phyloP scores from a whole-genome alignment of 2,797 vertebrate species.

The Sphaeramia orbicularis region DNA sequence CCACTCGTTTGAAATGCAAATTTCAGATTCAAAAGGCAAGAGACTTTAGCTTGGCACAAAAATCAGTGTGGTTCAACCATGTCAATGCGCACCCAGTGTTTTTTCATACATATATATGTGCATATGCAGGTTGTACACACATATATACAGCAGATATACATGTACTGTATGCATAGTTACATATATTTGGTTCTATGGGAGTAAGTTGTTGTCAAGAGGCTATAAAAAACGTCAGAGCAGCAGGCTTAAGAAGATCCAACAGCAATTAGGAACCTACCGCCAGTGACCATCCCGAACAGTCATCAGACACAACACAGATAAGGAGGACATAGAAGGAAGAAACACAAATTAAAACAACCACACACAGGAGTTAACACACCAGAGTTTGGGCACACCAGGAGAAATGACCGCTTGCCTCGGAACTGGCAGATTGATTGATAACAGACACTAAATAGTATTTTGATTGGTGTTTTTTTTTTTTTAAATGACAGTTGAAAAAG shows the following conservation, averaged over 20 bases:
- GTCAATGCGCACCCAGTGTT: conserved; percentile 89
- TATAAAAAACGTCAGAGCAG: conserved; percentile 88
- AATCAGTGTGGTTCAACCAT: conserved; percentile 97
- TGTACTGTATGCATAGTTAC: conserved; percentile 89
- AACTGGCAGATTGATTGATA: conserved; percentile 55
- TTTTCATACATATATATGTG: conserved; percentile 85
- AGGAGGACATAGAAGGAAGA: conserved; percentile 99
- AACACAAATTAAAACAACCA: conserved; percentile 99
- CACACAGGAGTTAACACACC: conserved; percentile 89
- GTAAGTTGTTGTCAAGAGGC: conserved; percentile 90
- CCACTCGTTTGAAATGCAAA: conserved; percentile 67
- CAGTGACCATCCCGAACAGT: conserved; percentile 99
- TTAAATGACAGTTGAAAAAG: conserved; percentile 12
- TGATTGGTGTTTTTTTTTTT: conserved; percentile 32
- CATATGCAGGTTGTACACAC: conserved; percentile 82
- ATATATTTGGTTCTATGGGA: conserved; percentile 89
- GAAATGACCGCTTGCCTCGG: conserved; percentile 89
- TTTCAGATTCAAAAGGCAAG: conserved; percentile 61
- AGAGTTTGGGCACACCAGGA: conserved; percentile 88
- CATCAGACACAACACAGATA: conserved; percentile 99
- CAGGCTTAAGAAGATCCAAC: conserved; percentile 91
- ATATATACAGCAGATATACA: conserved; percentile 87
- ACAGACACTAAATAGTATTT: conserved; percentile 26
- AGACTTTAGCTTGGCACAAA: conserved; percentile 56
- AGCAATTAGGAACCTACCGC: conserved; percentile 98